phyloP scores from a whole-genome alignment of 1,140 invertebrate species.

The Harpegnathos saltator region DNA sequence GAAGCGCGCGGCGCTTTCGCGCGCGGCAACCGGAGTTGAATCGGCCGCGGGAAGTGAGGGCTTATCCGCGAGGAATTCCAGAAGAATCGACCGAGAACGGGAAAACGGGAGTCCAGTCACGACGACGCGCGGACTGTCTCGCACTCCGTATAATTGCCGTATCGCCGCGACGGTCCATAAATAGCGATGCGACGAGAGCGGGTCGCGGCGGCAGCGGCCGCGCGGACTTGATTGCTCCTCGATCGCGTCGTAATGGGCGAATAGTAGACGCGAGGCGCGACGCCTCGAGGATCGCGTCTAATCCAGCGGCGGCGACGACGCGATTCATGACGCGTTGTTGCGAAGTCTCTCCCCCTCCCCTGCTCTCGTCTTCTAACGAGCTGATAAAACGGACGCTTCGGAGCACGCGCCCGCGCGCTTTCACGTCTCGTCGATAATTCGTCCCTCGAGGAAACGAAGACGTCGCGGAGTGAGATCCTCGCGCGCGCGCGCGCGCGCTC shows the following conservation, averaged over 20 bases:
- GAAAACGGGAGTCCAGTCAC: neutral
- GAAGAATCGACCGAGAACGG: constrained; percentile 35
- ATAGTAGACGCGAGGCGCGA: constrained; percentile 23
- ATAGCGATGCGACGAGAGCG: constrained; percentile 22
- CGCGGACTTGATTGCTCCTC: constrained; percentile 42
- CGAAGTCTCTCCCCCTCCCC: neutral
- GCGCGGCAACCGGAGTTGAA: constrained; percentile 15
- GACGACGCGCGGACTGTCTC: constrained; percentile 1
- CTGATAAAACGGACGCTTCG: constrained; percentile 16
- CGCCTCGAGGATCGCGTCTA: constrained; percentile 23
- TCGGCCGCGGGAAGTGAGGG: constrained; percentile 21
- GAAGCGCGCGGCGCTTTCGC: no score
- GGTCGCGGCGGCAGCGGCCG: neutral
- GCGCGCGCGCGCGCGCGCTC: no score
- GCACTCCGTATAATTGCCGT: constrained; percentile 46
- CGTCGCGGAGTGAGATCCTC: no score
- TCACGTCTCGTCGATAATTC: constrained; percentile 6
- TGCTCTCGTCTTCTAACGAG: neutral
- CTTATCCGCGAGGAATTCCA: constrained; percentile 37
- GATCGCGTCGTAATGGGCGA: constrained; percentile 35
- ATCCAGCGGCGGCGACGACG: no score
- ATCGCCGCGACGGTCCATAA: constrained; percentile 41
- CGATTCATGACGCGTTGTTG: constrained; percentile 35
- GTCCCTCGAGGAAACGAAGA: constrained; percentile 2
- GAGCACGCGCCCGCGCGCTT: neutral